These are phyloP conservation scores for Pangasianodon hypophthalmus DNA, from an alignment of 2,113 vertebrate species.

Conservation along the genomic window DNA sequence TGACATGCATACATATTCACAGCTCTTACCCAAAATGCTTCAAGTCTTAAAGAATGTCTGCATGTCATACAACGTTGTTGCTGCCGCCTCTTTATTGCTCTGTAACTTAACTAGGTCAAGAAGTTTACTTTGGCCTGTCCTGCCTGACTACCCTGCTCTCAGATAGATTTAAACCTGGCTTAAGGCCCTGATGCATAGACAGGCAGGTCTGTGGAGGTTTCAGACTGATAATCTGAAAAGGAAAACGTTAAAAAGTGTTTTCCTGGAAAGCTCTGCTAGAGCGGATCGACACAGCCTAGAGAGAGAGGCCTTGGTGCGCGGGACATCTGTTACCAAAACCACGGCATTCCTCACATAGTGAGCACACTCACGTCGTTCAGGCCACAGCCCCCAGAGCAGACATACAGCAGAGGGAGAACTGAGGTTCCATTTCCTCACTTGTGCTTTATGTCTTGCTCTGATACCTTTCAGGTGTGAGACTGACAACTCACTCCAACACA, in stretches of 20 bases:
- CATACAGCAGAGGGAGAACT: conserved; percentile 56
- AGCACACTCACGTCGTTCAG: conserved; percentile 44
- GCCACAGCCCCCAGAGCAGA: conserved; percentile 30
- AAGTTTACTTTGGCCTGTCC: conserved; percentile 27
- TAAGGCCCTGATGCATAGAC: conserved; percentile 57
- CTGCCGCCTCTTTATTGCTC: conserved; percentile 16
- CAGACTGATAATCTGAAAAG: conserved; percentile 71
- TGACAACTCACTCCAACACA: background rate
- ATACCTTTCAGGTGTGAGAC: conserved; percentile 5
- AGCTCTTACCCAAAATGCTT: conserved; percentile 14
- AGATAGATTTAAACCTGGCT: background rate
- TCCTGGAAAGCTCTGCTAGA: conserved; percentile 18
- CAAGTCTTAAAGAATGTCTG: background rate
- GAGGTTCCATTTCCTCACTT: conserved; percentile 47
- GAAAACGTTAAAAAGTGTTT: conserved; percentile 63
- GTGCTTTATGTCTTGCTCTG: background rate
- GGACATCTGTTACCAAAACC: conserved; percentile 68
- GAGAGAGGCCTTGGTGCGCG: conserved; percentile 37
- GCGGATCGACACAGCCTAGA: background rate
- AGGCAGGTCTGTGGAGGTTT: conserved; percentile 57
- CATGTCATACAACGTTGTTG: background rate
- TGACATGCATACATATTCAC: background rate
- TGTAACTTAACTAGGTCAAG: conserved; percentile 44
- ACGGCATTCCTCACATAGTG: conserved; percentile 66
- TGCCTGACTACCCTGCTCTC: background rate